Evolutionary conservation across 23 tunicate genomes (phyloP).

Genomic region (Ciona savignyi): DNA sequence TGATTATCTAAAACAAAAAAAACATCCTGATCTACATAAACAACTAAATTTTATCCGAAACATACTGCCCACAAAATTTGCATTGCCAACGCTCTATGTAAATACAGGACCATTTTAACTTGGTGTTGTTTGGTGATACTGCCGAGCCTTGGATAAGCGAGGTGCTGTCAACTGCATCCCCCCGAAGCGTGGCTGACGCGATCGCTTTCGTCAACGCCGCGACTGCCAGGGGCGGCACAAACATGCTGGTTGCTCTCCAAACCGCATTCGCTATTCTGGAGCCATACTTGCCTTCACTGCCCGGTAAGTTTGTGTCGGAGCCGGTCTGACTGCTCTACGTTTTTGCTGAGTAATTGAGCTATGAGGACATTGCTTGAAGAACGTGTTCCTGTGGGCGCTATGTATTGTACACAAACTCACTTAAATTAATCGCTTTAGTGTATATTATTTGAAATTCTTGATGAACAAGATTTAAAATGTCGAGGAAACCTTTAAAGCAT

Average conservation of each 20-base stretch:
- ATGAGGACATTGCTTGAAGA: too few species aligned
- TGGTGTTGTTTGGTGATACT: slow-evolving; percentile 39
- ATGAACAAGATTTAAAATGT: too few species aligned
- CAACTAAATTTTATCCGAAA: background rate
- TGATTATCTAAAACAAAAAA: too few species aligned
- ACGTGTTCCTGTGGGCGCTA: too few species aligned
- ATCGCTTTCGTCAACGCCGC: slow-evolving; percentile 3
- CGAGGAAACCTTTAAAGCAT: too few species aligned
- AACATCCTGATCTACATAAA: too few species aligned
- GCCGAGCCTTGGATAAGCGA: slow-evolving; percentile 40
- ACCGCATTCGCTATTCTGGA: slow-evolving; percentile 23
- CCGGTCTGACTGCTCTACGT: background rate
- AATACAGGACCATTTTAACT: slow-evolving; percentile 65
- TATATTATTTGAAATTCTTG: too few species aligned
- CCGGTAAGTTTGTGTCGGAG: background rate
- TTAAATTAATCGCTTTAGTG: too few species aligned
- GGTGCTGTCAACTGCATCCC: slow-evolving; percentile 37
- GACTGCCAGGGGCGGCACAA: slow-evolving; percentile 62
- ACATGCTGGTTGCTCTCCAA: slow-evolving; percentile 44
- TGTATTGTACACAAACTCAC: too few species aligned
- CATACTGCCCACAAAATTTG: too few species aligned
- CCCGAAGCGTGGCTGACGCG: slow-evolving; percentile 25
- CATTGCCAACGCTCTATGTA: too few species aligned
- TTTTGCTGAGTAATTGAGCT: too few species aligned
- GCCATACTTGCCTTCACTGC: slow-evolving; percentile 37